Conservation (phyloP, 2,797 vertebrate species). For the Pseudomugil gertrudae region DNA sequence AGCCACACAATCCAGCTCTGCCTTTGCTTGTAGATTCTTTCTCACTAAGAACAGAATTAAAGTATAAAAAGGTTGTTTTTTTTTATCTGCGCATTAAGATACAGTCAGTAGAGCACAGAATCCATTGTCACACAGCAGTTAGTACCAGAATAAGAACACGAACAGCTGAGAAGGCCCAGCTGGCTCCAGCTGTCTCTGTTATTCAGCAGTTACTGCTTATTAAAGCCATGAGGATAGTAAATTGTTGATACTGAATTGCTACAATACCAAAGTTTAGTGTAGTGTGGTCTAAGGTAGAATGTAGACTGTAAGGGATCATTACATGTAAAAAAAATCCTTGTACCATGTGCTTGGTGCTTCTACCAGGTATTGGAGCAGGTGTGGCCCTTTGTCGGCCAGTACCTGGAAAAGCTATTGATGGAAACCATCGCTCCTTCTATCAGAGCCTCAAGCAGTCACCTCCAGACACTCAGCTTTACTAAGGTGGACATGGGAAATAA, state of each 20-base stretch:
- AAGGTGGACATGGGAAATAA: slow-evolving; percentile 92
- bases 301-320: neutral
- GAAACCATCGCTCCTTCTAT: slow-evolving; percentile 91
- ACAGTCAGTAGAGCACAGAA: neutral
- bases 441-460: slow-evolving; percentile 86
- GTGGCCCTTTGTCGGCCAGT: slow-evolving; percentile 94
- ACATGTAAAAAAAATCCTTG: neutral
- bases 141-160: slow-evolving; percentile 8
- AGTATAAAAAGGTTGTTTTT: slow-evolving; percentile 17
- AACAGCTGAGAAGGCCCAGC: slow-evolving; percentile 47
- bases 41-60: slow-evolving; percentile 1
- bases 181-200: slow-evolving; percentile 46
- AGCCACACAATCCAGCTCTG: slow-evolving; percentile 28
- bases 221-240: slow-evolving; percentile 18
- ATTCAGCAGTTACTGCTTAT: slow-evolving; percentile 27
- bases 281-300: neutral
- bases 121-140: neutral
- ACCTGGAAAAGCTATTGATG: slow-evolving; percentile 90
- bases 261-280: slow-evolving; percentile 14
- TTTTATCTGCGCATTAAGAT: slow-evolving; percentile 10
- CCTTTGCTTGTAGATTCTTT: slow-evolving; percentile 32
- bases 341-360: neutral
- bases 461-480: slow-evolving; percentile 92
- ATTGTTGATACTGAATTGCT: slow-evolving; percentile 13
- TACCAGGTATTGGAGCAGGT: slow-evolving; percentile 90